phyloP scores from a whole-genome alignment of 2,888 invertebrate genomes.

The Drosophila nigricruria region DNA sequence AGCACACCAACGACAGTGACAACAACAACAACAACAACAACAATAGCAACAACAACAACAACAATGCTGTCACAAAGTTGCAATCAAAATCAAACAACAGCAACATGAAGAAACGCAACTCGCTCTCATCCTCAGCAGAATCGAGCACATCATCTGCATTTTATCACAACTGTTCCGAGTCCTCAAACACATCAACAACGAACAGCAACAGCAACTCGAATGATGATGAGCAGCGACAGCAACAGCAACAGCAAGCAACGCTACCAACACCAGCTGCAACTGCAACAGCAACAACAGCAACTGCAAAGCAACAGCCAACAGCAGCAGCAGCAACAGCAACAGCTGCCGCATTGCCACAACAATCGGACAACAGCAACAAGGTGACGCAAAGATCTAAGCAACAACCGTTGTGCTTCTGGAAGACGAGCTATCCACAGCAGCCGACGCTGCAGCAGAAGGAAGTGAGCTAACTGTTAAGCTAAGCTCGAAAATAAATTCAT shows the following conservation, averaged over 20 bases:
- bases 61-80: slow-evolving; percentile 15
- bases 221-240: slow-evolving; percentile 18
- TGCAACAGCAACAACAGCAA: slow-evolving; percentile 3
- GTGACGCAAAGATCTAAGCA: slow-evolving; percentile 43
- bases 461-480: slow-evolving; percentile 44
- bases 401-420: slow-evolving; percentile 70
- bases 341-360: slow-evolving; percentile 2
- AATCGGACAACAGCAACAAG: slow-evolving; percentile 35
- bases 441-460: slow-evolving; percentile 67
- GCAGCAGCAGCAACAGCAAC: slow-evolving; percentile 16
- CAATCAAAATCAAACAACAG: slow-evolving; percentile 27
- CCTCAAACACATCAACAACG: slow-evolving; percentile 18
- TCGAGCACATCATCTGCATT: slow-evolving; percentile 38
- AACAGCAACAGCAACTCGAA: slow-evolving; percentile 18
- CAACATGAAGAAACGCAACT: slow-evolving; percentile 50
- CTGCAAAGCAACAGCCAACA: slow-evolving; percentile 5
- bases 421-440: slow-evolving; percentile 67
- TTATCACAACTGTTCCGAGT: slow-evolving; percentile 58
- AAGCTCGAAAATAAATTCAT: not conserved
- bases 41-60: slow-evolving; percentile 25
- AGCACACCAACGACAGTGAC: slow-evolving; percentile 25
- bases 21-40: slow-evolving; percentile 41
- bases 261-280: not conserved
- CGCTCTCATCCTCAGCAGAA: slow-evolving; percentile 60
- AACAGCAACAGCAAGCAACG: slow-evolving; percentile 22